Evolutionary conservation across 2,113 vertebrate species (phyloP).

Genomic region (Copsychus sechellarum): DNA sequence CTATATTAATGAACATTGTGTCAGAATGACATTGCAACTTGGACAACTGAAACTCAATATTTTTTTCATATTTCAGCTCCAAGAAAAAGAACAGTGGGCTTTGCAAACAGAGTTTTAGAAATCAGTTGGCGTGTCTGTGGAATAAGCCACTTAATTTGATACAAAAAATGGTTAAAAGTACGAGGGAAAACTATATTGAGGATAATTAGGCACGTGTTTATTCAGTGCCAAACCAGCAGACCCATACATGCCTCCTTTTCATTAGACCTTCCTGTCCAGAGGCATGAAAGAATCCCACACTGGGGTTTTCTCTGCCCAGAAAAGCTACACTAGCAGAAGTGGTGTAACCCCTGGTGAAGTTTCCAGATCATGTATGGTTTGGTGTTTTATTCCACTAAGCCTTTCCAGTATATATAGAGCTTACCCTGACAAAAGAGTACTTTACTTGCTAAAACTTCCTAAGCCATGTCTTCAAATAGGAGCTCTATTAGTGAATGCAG

Average conservation of each 20-base stretch:
- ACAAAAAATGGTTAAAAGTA: not conserved
- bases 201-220: not conserved
- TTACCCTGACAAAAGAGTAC: constrained; percentile 3
- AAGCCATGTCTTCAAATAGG: not conserved
- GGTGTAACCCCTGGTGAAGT: not conserved
- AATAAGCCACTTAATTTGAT: not conserved
- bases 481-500: not conserved
- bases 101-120: not conserved
- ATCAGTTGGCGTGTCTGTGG: not conserved
- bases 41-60: not conserved
- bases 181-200: not conserved
- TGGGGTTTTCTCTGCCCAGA: not conserved
- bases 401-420: constrained; percentile 4
- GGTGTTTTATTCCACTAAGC: constrained; percentile 17
- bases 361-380: not conserved
- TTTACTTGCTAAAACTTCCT: constrained; percentile 11
- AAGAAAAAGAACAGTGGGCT: not conserved
- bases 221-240: not conserved
- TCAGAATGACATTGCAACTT: not conserved
- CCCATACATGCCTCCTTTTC: not conserved
- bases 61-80: not conserved
- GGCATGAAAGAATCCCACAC: not conserved
- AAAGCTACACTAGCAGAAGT: not conserved
- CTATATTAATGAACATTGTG: not conserved
- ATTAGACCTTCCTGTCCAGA: not conserved